Conservation (phyloP, 30 jellyfish, hydroid and myxozoan species). For the Aurelia sp. region DNA sequence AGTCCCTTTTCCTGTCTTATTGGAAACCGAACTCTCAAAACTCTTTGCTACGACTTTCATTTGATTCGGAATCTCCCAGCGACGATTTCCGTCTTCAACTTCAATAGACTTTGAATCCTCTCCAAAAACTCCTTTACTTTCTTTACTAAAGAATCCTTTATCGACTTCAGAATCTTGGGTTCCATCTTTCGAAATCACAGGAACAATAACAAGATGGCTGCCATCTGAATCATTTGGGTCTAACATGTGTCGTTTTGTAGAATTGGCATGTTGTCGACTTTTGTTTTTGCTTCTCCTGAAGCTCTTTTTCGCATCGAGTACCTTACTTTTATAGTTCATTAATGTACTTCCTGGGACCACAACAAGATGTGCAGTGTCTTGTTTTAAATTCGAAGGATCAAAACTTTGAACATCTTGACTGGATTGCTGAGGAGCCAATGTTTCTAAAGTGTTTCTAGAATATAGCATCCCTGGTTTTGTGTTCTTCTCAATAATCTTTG, state of each 20-base stretch:
- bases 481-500: no score
- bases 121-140: not conserved
- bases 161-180: constrained; percentile 6
- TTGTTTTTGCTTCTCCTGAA: no score
- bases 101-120: not conserved
- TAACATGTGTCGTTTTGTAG: constrained; percentile 26
- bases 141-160: not conserved
- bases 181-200: constrained; percentile 15
- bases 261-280: not conserved
- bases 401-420: no score
- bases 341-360: constrained; percentile 33
- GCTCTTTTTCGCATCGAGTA: not conserved
- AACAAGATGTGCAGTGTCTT: constrained; percentile 2
- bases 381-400: no score
- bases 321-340: constrained; percentile 1
- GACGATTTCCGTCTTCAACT: constrained; percentile 18
- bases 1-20: constrained; percentile 9
- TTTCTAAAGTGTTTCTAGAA: no score
- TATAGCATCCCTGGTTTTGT: no score
- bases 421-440: no score
- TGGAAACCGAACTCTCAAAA: not conserved
- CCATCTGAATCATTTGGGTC: not conserved
- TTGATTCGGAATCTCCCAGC: constrained; percentile 25
- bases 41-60: not conserved
- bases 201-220: constrained; percentile 68